Percentiles rank a stretch among this genome's conserved stretches.
These are phyloP conservation scores for Caretta caretta DNA, from an alignment of 2,113 vertebrate species.

Conservation along the genomic window DNA sequence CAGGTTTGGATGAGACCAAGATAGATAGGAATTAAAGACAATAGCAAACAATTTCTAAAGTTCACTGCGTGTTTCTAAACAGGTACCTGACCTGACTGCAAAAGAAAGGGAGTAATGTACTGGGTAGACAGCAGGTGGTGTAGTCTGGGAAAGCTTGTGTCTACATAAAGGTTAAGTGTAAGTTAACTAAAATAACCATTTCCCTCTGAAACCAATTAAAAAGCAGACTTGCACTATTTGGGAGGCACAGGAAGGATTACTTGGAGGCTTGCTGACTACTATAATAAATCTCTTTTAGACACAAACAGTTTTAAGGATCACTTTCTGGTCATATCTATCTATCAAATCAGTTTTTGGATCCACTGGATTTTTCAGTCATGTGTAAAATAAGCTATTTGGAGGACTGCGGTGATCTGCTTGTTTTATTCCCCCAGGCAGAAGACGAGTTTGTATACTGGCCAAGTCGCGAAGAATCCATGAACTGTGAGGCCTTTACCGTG, in stretches of 20 bases:
- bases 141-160: neutral
- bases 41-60: slow-evolving; percentile 30
- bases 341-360: slow-evolving; percentile 60
- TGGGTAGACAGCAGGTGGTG: neutral
- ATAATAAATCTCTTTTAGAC: slow-evolving; percentile 18
- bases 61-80: slow-evolving; percentile 15
- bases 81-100: slow-evolving; percentile 10
- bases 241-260: slow-evolving; percentile 10
- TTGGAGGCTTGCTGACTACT: neutral
- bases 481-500: slow-evolving; percentile 98
- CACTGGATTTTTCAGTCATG: slow-evolving; percentile 44
- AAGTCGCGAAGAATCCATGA: slow-evolving; percentile 98
- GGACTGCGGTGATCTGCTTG: neutral
- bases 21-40: slow-evolving; percentile 28
- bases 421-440: slow-evolving; percentile 86
- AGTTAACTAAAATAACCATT: slow-evolving; percentile 40
- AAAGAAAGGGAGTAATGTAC: neutral
- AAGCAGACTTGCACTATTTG: slow-evolving; percentile 37
- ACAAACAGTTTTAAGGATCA: slow-evolving; percentile 32
- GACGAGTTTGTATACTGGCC: slow-evolving; percentile 99
- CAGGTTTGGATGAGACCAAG: slow-evolving; percentile 3
- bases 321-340: slow-evolving; percentile 39
- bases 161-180: slow-evolving; percentile 33
- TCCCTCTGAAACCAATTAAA: slow-evolving; percentile 69
- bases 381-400: neutral